phyloP scores from a whole-genome alignment of 2,113 vertebrate species.

The Equus przewalskii region DNA sequence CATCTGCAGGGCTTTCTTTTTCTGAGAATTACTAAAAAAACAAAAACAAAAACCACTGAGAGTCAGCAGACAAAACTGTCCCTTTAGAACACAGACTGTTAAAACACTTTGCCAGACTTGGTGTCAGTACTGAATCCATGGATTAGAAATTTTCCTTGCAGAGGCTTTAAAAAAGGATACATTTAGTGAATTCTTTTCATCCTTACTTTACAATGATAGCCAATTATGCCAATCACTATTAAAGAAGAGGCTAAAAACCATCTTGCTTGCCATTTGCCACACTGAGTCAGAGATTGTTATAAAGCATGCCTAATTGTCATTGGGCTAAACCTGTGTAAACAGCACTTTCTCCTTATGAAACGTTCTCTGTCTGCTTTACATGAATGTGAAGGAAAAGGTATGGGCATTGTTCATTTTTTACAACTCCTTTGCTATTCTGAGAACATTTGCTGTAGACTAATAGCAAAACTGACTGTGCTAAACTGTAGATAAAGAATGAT shows the following conservation, averaged over 20 bases:
- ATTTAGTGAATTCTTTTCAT: background rate
- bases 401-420: background rate
- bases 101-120: background rate
- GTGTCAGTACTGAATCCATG: background rate
- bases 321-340: background rate
- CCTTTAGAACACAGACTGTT: background rate
- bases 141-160: background rate
- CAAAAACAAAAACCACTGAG: background rate
- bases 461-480: constrained; percentile 50
- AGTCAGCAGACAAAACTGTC: background rate
- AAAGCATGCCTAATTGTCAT: background rate
- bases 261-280: background rate
- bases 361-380: background rate
- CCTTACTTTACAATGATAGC: background rate
- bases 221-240: background rate
- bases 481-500: constrained; percentile 66
- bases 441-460: constrained; percentile 48
- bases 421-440: constrained; percentile 27
- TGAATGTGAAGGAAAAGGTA: background rate
- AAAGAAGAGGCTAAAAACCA: background rate
- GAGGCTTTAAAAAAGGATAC: background rate
- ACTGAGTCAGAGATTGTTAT: background rate
- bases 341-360: background rate
- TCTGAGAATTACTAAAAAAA: constrained; percentile 37
- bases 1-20: background rate